Conservation (phyloP, 2,888 invertebrate species). For the Euzophera pinguis region DNA sequence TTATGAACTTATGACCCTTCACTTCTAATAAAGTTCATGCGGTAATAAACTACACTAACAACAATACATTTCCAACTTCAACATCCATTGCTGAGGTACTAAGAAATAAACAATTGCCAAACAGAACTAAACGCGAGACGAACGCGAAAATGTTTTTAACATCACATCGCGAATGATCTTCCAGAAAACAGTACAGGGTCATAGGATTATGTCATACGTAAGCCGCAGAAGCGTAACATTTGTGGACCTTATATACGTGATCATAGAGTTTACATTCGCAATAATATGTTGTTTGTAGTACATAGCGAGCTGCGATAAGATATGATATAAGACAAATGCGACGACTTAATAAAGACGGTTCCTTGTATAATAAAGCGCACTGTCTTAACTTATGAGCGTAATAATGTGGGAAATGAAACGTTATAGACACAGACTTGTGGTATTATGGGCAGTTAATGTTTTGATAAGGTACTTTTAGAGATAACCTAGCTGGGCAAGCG, state of each 20-base stretch:
- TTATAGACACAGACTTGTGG: conserved; percentile 31
- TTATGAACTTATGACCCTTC: no score
- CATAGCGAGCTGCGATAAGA: conserved; percentile 32
- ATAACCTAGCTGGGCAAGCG: no score
- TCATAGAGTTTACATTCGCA: neutral
- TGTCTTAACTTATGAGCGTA: conserved; percentile 45
- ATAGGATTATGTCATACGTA: conserved; percentile 30
- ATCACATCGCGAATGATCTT: neutral
- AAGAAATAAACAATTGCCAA: neutral
- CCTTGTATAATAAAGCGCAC: conserved; percentile 53
- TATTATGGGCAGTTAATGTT: neutral
- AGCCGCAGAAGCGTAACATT: conserved; percentile 20
- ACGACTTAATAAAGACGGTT: conserved; percentile 59
- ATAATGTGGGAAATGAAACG: conserved; percentile 44
- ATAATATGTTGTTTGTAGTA: neutral
- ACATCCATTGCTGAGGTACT: conserved; percentile 18
- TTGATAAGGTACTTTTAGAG: no score
- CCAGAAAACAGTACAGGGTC: conserved; percentile 21
- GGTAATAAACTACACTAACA: no score
- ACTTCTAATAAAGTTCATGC: no score
- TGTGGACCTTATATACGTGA: neutral
- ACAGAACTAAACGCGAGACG: neutral
- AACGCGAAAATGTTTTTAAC: neutral
- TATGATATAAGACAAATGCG: conserved; percentile 52
- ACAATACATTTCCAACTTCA: neutral